Base-by-base conservation (phyloP, 2,797 vertebrate species). In the Karalla daura region DNA sequence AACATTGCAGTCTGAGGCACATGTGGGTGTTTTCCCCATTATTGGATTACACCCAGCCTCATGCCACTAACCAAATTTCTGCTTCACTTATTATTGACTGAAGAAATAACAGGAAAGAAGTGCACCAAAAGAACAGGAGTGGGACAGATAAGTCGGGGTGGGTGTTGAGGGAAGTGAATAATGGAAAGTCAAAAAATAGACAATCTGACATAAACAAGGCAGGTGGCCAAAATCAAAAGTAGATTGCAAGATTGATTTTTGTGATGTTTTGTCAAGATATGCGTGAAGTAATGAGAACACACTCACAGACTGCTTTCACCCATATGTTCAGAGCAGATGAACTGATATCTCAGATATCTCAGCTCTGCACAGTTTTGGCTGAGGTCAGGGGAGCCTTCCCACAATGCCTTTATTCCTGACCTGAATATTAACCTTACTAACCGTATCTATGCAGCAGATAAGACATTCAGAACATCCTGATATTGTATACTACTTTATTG, bases 21-120 rank as follows among this genome's bases (percentile, higher is more conserved):
- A 72, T 80, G 80, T 86, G 78, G 73, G 78, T 81, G 80, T 80
- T 69, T 45, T 66, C 62, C n/a, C 70, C 41, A 45, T 80, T 78
- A 88, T 85, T 74, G 78, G 81, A 90, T 88, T 87, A 87, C 72
- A 85, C 78, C 70, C 68, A 80, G 66, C 55, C 65, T 74, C 41
- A 74, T 76, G 78, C 78, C 71, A 72, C 78, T 85, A 91, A 90
- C 84, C 71, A 88, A 73, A 89, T 90, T 81, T 84, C 55, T 66
- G 28, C 66, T 82, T 63, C 68, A 74, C 61, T 77, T 84, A 66
- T 74, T 78, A 87, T 87, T 63, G 74, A 89, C 86, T 83, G 66
- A 76, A 78, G 77, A 67, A 41, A 83, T 61, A 80, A 46, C 54
- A 70, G 51, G 67, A 64, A 60, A 56, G 52, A 24, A 70, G 58